Conservation (phyloP, 1,140 invertebrate genomes). For the Papilio xuthus region DNA sequence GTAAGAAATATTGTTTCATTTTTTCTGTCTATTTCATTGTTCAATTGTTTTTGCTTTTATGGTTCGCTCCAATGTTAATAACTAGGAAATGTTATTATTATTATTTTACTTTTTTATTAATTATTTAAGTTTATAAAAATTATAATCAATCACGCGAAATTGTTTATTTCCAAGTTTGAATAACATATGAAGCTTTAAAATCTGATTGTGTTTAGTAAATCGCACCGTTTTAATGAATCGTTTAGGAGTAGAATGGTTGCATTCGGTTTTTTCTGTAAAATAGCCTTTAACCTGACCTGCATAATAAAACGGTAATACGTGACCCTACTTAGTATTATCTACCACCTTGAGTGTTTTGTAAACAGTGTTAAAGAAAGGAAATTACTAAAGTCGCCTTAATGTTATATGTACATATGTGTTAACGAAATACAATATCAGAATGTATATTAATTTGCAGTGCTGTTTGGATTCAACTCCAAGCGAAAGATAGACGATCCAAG, state of each 20-base stretch:
- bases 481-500: no score
- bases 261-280: constrained; percentile 32
- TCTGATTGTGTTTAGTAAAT: background rate
- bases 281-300: constrained; percentile 34
- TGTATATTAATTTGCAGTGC: background rate
- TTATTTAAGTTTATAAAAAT: background rate
- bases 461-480: background rate
- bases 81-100: background rate
- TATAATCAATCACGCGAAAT: background rate
- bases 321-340: constrained; percentile 32
- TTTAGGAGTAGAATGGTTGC: constrained; percentile 5
- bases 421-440: background rate
- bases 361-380: constrained; percentile 11
- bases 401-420: background rate
- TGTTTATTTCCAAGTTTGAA: background rate
- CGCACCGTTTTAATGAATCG: background rate
- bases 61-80: background rate
- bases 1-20: background rate
- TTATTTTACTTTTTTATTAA: background rate
- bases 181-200: background rate
- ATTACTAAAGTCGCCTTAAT: background rate
- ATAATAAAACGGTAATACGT: constrained; percentile 32
- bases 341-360: constrained; percentile 28
- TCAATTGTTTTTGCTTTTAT: constrained; percentile 12
- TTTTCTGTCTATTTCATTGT: background rate